These are phyloP conservation scores for Drosophila pectinifera DNA, from an alignment of 1,140 invertebrate species.

Conservation along the genomic window DNA sequence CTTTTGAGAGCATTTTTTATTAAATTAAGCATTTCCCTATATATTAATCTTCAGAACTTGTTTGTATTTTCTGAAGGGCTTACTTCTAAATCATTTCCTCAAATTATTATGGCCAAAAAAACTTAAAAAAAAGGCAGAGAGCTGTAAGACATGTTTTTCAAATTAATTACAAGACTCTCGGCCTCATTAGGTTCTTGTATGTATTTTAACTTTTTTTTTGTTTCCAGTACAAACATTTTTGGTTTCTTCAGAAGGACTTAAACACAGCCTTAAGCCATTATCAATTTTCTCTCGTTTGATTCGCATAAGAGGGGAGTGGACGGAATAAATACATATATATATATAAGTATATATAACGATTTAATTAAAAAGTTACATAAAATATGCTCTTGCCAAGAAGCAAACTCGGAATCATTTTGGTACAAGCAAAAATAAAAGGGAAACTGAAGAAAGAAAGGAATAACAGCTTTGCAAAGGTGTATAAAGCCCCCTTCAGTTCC, in stretches of 20 bases:
- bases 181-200: slow-evolving; percentile 36
- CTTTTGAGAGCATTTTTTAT: not conserved
- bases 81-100: not conserved
- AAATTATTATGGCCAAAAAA: no score
- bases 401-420: slow-evolving; percentile 34
- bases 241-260: slow-evolving; percentile 8
- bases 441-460: slow-evolving; percentile 6
- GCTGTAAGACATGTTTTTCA: slow-evolving; percentile 6
- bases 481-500: not conserved
- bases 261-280: slow-evolving; percentile 63
- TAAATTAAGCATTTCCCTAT: no score
- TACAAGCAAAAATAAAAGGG: slow-evolving; percentile 7
- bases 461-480: slow-evolving; percentile 11
- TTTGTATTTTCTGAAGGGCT: not conserved
- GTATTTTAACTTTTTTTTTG: slow-evolving; percentile 43
- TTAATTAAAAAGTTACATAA: slow-evolving; percentile 82
- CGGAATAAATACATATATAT: slow-evolving; percentile 18
- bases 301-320: not conserved
- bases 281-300: slow-evolving; percentile 54
- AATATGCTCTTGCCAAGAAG: slow-evolving; percentile 51
- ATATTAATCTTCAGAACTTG: no score
- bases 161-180: slow-evolving; percentile 39
- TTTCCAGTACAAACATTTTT: slow-evolving; percentile 25
- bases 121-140: no score
- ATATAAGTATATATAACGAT: slow-evolving; percentile 58